Evolutionary conservation across 2,113 vertebrate species (phyloP).

Genomic region (Seriola aureovittata): DNA sequence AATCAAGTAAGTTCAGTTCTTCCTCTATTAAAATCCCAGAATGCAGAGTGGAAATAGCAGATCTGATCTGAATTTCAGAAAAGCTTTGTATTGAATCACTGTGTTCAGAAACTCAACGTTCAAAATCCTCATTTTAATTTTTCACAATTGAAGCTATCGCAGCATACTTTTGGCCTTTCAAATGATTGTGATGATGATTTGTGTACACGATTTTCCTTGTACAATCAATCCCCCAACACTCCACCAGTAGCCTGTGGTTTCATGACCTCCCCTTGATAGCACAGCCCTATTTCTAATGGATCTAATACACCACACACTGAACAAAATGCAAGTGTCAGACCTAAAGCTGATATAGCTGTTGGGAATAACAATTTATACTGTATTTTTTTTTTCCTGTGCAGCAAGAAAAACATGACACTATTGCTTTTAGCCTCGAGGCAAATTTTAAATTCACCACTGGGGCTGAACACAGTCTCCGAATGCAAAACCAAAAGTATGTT

Average conservation of each 20-base stretch:
- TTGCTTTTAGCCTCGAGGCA: conserved; percentile 42
- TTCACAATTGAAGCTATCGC: not conserved
- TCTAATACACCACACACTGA: not conserved
- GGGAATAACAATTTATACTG: conserved; percentile 14
- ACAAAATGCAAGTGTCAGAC: conserved; percentile 27
- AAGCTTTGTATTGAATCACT: not conserved
- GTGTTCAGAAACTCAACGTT: not conserved
- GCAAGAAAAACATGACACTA: conserved; percentile 7
- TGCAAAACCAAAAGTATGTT: conserved; percentile 45
- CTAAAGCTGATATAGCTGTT: not conserved
- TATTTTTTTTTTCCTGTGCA: not conserved
- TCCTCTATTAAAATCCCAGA: not conserved
- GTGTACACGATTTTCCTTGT: not conserved
- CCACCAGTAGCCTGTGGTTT: not conserved
- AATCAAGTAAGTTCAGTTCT: not conserved
- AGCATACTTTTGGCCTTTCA: not conserved
- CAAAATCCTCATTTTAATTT: not conserved
- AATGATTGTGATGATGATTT: not conserved
- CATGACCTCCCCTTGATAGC: not conserved
- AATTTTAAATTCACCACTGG: conserved; percentile 37
- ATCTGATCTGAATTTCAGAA: not conserved
- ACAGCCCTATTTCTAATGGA: conserved; percentile 2
- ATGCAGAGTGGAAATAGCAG: not conserved
- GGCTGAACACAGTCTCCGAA: conserved; percentile 32
- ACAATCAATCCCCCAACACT: not conserved